Percentiles rank a stretch among this genome's conserved stretches.
phyloP scores from a whole-genome alignment of 2,888 invertebrate species.

The Hypercompe scribonia region DNA sequence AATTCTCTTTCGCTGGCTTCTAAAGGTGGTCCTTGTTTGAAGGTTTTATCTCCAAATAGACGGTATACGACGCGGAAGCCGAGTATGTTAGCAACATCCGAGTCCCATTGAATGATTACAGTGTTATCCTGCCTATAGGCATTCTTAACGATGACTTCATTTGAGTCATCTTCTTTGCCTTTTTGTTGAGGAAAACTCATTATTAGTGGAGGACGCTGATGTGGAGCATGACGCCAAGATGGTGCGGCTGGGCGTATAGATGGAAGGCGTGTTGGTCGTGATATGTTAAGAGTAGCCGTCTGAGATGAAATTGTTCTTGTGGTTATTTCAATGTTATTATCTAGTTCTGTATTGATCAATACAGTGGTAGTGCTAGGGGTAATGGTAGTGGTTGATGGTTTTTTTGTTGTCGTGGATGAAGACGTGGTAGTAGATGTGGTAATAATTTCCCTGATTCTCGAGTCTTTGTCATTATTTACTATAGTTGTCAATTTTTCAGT shows the following conservation, averaged over 20 bases:
- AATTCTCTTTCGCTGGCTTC: constrained; percentile 96
- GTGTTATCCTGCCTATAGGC: constrained; percentile 95
- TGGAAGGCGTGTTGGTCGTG: constrained; percentile 67
- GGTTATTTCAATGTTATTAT: constrained; percentile 60
- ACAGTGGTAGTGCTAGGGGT: constrained; percentile 63
- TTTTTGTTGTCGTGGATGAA: constrained; percentile 54
- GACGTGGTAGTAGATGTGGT: constrained; percentile 47
- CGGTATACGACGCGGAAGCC: constrained; percentile 96
- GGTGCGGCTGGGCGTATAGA: constrained; percentile 77
- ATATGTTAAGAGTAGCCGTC: constrained; percentile 60
- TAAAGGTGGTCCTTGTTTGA: constrained; percentile 95
- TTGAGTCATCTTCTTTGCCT: constrained; percentile 88
- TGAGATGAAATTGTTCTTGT: constrained; percentile 52
- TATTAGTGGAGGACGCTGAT: constrained; percentile 90
- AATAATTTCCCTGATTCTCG: constrained; percentile 64
- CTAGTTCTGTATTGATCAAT: constrained; percentile 54
- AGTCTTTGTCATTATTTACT: constrained; percentile 55
- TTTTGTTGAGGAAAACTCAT: constrained; percentile 90
- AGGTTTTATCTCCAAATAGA: constrained; percentile 95
- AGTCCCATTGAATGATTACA: constrained; percentile 97
- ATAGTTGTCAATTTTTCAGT: constrained; percentile 60
- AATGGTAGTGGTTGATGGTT: constrained; percentile 54
- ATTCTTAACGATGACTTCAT: constrained; percentile 94
- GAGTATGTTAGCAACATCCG: constrained; percentile 94
- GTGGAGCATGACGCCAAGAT: constrained; percentile 81